Base-by-base conservation (phyloP, 2,113 vertebrate species). In the Channa argus region DNA sequence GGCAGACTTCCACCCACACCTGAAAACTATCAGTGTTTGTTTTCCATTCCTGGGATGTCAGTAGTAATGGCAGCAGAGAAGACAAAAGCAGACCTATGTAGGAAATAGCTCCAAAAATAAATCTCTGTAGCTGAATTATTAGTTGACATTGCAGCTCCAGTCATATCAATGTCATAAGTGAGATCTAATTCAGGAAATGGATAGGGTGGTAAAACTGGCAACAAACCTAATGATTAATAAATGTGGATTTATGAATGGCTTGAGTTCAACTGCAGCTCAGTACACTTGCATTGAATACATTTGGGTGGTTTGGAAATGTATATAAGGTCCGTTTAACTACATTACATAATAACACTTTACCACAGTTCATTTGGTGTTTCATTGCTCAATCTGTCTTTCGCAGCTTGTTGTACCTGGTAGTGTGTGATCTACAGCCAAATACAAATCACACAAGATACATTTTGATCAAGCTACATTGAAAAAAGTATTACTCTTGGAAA, bases 41-140 rank as follows among this genome's bases (percentile, higher is more conserved):
- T 83, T 83, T 83, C 58, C 65, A 63, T 71, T 79, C 51, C 55
- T 76, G 65, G 63, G 69, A 82, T 86, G 77, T 86, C 74, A 77
- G 68, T 36, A 38, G 71, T 79, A 59, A 56, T 52, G 53, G 63
- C 61, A 83, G 72, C 43, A 45, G 34, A 52, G 51, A 62, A 50
- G 53, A 56, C 73, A 77, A 56, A 77, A 49, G 36, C 59, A 52
- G 37, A 46, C 33, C 8, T 36, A 53, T 66, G 59, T 59, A 50
- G 83, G 54, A 78, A 74, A 77, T 71, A 45, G 34, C 37, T 83
- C 79, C 2, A 72, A 74, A 86, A 85, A 85, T 88, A 85, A 82
- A 84, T 86, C 53, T 63, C 37, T 43, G 39, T 37, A n/a, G 65
- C 8, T 73, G 3, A 58, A 8, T 66, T 77, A 78, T 78, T 62